Base-by-base conservation (phyloP, 1,140 invertebrate genomes). In the Bathynomus jamesi region DNA sequence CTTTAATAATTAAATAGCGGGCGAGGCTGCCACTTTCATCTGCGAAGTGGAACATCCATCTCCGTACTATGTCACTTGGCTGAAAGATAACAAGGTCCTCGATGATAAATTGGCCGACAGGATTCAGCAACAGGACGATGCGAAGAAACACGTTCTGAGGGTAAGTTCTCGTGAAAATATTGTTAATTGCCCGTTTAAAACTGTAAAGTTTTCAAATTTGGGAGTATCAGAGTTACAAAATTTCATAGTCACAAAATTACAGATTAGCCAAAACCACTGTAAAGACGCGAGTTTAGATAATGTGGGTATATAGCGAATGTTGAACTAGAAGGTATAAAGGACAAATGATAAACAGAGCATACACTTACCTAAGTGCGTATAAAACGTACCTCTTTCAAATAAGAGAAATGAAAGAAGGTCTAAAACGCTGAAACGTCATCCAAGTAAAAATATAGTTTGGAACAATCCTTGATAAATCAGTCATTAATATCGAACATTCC, bases 41-140 rank as follows among this genome's bases (percentile, higher is more conserved):
- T 74, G 66, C 24, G 27, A 65, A n/a, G 67, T 67, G 3, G 62
- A 72, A 24, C 70, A 64, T 10, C 67, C 30, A n/a, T 25, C 24
- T 13, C 67, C 10, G 24, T 70, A 71, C 46, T 61, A 69, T 28
- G 32, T 73, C 7, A 70, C 46, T 11, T 70, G 28, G 28, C 30
- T 61, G 0, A 65, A 70, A 28, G 68, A 70, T 28, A 70, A 70
- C 60, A 70, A 70, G 68, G 24, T 62, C 3, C 21, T 70, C 53
- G 68, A 70, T 28, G 68, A 70, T 40, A 70, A 70, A 40, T 30
- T 70, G 68, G 68, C 68, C 0, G 74, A 73, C 31, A 30, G 68
- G 17, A 46, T 75, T 4, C 69, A 67, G 1, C 69, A 67, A 11
- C 65, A 67, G 28, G 73, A 75, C 60, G 25, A 28, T 7, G 72